Conservation (phyloP, 1,140 invertebrate species). For the Polypedilum pembai region DNA sequence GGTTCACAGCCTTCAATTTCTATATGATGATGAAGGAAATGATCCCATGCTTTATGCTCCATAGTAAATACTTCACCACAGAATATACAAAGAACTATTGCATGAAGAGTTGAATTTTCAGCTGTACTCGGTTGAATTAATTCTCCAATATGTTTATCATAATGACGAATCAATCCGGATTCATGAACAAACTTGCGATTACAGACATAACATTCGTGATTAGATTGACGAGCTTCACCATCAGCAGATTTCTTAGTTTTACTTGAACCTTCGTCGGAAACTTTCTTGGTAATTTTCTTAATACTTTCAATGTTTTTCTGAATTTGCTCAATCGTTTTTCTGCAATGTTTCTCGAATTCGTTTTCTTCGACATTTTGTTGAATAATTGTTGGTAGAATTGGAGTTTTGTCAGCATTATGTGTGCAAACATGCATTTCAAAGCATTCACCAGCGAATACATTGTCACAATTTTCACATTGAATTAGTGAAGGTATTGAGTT, state of each 20-base stretch:
- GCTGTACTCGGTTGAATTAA: slow-evolving; percentile 34
- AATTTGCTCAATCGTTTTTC: slow-evolving; percentile 31
- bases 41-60: slow-evolving; percentile 33
- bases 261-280: slow-evolving; percentile 38
- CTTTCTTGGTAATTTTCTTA: slow-evolving; percentile 37
- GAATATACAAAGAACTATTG: slow-evolving; percentile 35
- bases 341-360: neutral
- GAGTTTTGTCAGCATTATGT: slow-evolving; percentile 31
- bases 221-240: slow-evolving; percentile 34
- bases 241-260: neutral
- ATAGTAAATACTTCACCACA: slow-evolving; percentile 39
- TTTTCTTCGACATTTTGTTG: neutral
- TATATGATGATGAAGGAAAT: slow-evolving; percentile 33
- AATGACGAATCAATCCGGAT: slow-evolving; percentile 40
- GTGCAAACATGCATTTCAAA: slow-evolving; percentile 36
- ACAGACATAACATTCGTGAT: slow-evolving; percentile 40
- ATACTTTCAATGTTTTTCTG: slow-evolving; percentile 35
- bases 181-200: slow-evolving; percentile 42
- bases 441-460: slow-evolving; percentile 32
- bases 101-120: slow-evolving; percentile 24
- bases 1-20: neutral
- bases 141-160: slow-evolving; percentile 42
- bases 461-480: slow-evolving; percentile 36
- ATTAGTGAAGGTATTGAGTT: slow-evolving; percentile 9
- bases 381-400: neutral